Base-by-base conservation (phyloP, 2,888 invertebrate genomes). In the Caenorhabditis sp. region DNA sequence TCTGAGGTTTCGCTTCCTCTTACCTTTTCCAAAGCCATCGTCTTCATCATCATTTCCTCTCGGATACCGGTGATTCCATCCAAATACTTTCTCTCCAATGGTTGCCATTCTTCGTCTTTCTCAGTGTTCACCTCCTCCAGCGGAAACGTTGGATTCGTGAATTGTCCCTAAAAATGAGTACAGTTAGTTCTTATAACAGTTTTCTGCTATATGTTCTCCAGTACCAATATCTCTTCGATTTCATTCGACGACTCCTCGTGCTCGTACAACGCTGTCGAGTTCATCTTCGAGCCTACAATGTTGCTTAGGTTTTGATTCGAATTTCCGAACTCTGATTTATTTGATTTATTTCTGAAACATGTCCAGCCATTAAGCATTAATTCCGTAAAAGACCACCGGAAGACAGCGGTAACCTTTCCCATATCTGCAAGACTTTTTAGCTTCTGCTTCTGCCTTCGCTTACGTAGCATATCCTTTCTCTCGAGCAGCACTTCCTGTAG, bases 391-490 rank as follows among this genome's bases (percentile, higher is more conserved):
- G 66, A 66, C 66, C 66, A 56, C 66, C 66, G 66, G 66, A 66
- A 32, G 41, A n/a, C 26, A n/a, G 27, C 13, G 27, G 24, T 39
- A 20, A 56, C 56, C 66, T 59, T 68, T 68, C 39, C 39, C 22
- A 17, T 50, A 62, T 62, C 26, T 52, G 53, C 63, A 63, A 53
- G 37, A 53, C 11, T 43, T 50, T 43, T 13, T 41, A 35, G 30
- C 52, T 52, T 43, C 24, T 22, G n/a, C n/a, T n/a, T n/a, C n/a
- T 11, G 20, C 52, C 20, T 46, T 37, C 2, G 66, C 80, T 68
- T 63, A 82, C 82, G 66, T 26, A 78, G 39, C 1, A 72, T 48
- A 43, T 79, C 79, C 63, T 82, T 82, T 32, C 78, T 63, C 26
- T 82, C 80, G 11, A 75, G 56, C 11, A 82, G 39, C 20, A 79